These are phyloP conservation scores for Dascyllus trimaculatus DNA, from an alignment of 2,113 vertebrate genomes.

Conservation along the genomic window DNA sequence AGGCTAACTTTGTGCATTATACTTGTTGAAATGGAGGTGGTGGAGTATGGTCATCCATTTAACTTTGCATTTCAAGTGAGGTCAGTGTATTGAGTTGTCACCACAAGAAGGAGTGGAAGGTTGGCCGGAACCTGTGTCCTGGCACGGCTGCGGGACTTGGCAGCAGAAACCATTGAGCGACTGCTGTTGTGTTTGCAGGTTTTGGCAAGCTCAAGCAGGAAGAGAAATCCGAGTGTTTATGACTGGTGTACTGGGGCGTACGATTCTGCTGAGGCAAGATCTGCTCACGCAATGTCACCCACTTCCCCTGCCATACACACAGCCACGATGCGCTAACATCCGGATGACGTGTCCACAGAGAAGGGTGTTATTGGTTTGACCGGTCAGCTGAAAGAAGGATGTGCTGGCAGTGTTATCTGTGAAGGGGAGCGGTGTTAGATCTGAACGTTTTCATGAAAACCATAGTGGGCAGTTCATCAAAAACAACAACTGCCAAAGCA, in stretches of 20 bases:
- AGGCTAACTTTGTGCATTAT: slow-evolving; percentile 20
- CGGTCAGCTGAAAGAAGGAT: slow-evolving; percentile 24
- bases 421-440: slow-evolving; percentile 14
- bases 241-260: slow-evolving; percentile 41
- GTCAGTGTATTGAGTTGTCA: slow-evolving; percentile 65
- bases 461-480: not conserved
- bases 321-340: slow-evolving; percentile 8
- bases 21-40: slow-evolving; percentile 10
- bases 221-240: slow-evolving; percentile 57
- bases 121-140: slow-evolving; percentile 46
- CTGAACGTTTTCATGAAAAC: not conserved
- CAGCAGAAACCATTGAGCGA: slow-evolving; percentile 42
- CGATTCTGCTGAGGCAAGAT: slow-evolving; percentile 68
- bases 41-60: slow-evolving; percentile 51
- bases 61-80: slow-evolving; percentile 57
- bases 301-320: slow-evolving; percentile 4
- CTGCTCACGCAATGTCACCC: slow-evolving; percentile 55
- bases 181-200: slow-evolving; percentile 61
- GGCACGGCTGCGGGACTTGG: slow-evolving; percentile 60
- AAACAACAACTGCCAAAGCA: not conserved
- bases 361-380: slow-evolving; percentile 24
- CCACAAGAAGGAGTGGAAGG: slow-evolving; percentile 36
- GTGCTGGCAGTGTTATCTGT: not conserved
- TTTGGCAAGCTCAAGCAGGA: slow-evolving; percentile 64
- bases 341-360: slow-evolving; percentile 4